Percentiles rank a stretch among this genome's conserved stretches.
phyloP scores from a whole-genome alignment of 2,888 invertebrate genomes.

The Timema cristinae region DNA sequence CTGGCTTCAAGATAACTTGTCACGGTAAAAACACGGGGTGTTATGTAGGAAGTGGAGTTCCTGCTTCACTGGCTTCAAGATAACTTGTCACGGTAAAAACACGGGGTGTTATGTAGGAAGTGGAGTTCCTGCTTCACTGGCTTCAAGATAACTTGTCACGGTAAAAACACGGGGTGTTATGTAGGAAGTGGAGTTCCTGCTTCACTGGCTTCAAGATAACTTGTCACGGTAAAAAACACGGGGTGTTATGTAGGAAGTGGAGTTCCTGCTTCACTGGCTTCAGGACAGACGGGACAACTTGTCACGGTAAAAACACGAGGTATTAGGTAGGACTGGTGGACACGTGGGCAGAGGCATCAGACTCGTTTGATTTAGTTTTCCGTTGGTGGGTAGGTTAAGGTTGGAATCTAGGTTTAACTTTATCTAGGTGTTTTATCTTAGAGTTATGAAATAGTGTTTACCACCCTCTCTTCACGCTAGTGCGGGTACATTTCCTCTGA shows the following conservation, averaged over 20 bases:
- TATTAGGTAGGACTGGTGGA: not conserved
- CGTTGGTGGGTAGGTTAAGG: too few species aligned
- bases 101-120: conserved; percentile 32
- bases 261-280: conserved; percentile 29
- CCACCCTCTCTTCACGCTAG: too few species aligned
- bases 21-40: conserved; percentile 10
- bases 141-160: conserved; percentile 21
- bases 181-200: conserved; percentile 35
- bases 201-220: conserved; percentile 24
- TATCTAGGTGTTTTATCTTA: too few species aligned
- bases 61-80: conserved; percentile 26
- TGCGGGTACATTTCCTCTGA: too few species aligned
- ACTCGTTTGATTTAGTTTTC: not conserved
- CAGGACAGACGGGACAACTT: conserved; percentile 18
- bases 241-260: conserved; percentile 29
- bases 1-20: conserved; percentile 24
- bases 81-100: conserved; percentile 21
- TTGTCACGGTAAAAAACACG: conserved; percentile 33
- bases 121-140: conserved; percentile 26
- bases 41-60: conserved; percentile 34
- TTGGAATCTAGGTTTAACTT: too few species aligned
- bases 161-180: not conserved
- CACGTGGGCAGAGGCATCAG: not conserved
- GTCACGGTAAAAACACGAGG: conserved; percentile 16
- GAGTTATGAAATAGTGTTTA: too few species aligned